Evolutionary conservation across 1,140 invertebrate genomes (phyloP), one percentile per base, ranked within the genome.

Genomic region (Paramacrobiotus metropolitanus): DNA sequence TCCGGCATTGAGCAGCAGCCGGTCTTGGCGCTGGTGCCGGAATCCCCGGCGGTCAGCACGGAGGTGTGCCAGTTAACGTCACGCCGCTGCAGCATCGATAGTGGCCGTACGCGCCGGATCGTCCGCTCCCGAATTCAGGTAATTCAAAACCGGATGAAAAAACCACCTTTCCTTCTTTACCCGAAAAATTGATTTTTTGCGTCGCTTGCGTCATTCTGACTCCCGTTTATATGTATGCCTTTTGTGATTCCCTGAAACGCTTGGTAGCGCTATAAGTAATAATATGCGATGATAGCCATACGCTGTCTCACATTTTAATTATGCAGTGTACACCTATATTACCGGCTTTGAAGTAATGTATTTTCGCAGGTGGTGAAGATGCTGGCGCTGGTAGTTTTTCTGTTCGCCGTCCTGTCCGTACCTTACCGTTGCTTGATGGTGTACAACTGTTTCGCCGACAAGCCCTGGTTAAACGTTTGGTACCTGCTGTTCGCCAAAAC

Each of bases 351-450:
- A n/a, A n/a, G n/a, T n/a, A n/a, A n/a, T n/a, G n/a, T n/a, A n/a
- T n/a, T n/a, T n/a, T 40, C n/a, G n/a, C 34, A 40, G 34, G 79
- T 81, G 15, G 77, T 81, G 29, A 80, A 80, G 65, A 81, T 81
- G 80, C 68, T 81, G 64, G 77, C 75, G 1, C 75, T 79, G n/a
- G 78, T 81, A 18, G 79, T 81, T 15, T 71, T 71, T 1, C 74
- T 81, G 2, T 81, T 81, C 65, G 79, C 80, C 9, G 73, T 74
- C 0, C 69, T 81, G 21, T 82, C 80, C 80, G 68, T 82, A 44
- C 80, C 80, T 0, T 81, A 81, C 68, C 68, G 80, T 2, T 75
- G 76, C 1, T 72, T 79, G 69, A 71, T 81, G 1, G 79, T 81
- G 2, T 81, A 82, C 70, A 82, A 81, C 70, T 79, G 78, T 1